These are phyloP conservation scores for Agriopis leucophaearia DNA, from an alignment of 2,888 invertebrate genomes.

Conservation along the genomic window DNA sequence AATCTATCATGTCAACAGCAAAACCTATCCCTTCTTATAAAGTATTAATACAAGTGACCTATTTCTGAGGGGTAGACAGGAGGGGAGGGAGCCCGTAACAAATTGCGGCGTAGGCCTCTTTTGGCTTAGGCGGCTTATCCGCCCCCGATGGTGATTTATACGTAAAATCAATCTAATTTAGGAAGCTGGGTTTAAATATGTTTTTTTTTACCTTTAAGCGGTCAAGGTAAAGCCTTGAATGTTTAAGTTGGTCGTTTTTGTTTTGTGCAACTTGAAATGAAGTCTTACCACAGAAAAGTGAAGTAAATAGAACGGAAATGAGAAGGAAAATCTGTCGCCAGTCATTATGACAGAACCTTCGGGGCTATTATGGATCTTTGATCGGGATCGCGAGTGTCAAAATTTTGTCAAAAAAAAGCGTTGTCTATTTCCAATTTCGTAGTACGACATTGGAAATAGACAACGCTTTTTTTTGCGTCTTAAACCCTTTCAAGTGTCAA, in stretches of 20 bases:
- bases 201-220: conserved; percentile 1
- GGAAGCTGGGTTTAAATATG: conserved; percentile 17
- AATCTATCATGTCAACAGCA: conserved; percentile 7
- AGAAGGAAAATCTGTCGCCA: too few species aligned
- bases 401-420: too few species aligned
- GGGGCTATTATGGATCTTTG: too few species aligned
- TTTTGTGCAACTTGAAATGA: neutral
- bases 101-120: conserved; percentile 33
- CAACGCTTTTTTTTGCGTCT: too few species aligned
- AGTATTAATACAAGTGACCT: conserved; percentile 19
- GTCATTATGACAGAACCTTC: too few species aligned
- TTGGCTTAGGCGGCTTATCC: conserved; percentile 36
- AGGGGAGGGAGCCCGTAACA: conserved; percentile 20
- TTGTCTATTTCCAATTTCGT: too few species aligned
- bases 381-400: too few species aligned
- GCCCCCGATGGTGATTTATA: conserved; percentile 36
- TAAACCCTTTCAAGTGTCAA: too few species aligned
- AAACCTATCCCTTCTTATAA: neutral
- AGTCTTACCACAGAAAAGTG: too few species aligned
- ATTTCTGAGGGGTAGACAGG: conserved; percentile 2
- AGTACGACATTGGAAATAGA: too few species aligned
- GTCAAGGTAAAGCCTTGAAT: conserved; percentile 14
- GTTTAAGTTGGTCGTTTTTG: neutral
- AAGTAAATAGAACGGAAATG: too few species aligned
- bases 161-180: conserved; percentile 41